Evolutionary conservation across 2,888 invertebrate genomes (phyloP), one percentile per base, ranked within the genome.

Genomic region (Tipula vernalis): DNA sequence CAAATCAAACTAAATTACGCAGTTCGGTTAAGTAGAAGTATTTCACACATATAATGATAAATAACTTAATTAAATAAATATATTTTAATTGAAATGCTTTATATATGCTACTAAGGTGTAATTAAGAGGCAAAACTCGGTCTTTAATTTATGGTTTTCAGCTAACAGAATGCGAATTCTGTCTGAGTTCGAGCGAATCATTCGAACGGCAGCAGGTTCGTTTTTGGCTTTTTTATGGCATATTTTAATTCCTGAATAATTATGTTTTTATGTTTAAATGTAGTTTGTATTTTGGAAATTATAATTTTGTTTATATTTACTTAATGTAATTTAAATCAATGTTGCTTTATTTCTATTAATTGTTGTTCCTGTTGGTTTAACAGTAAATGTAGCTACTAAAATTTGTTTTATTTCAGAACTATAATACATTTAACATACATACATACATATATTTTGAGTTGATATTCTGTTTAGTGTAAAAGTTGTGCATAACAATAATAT

Each of bases 171-270:
- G 84, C 84, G 39, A 84, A 84, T 39, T 39, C 84, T 84, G 84
- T 84, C 39, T 84, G 84, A 84, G 84, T 84, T 84, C 84, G 84
- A 84, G 84, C n/a, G 84, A 84, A 15, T 84, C 41, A n/a, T 39
- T 84, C 84, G 84, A 84, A 84, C 84, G 84, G 39, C 84, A 84
- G 84, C 84, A 84, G 84, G 39, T 84, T 84, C 84, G 84, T 84
- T 84, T 84, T 39, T 39, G n/a, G 36, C n/a, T 39, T 36, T 84
- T 13, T 36, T 84, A 15, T 84, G 84, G n/a, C 10, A 15, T 84
- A 39, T 39, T 39, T 39, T 39, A 39, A 36, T 36, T 83, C 28
- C 0, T 28, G 2, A 28, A 13, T 36, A 13, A 84, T n/a, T 84
- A 71, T 71, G 5, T 39, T 39, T 39, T 39, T 84, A 41, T 36